Base-by-base conservation (phyloP, 2,888 invertebrate species). In the Synergus umbraculus region DNA sequence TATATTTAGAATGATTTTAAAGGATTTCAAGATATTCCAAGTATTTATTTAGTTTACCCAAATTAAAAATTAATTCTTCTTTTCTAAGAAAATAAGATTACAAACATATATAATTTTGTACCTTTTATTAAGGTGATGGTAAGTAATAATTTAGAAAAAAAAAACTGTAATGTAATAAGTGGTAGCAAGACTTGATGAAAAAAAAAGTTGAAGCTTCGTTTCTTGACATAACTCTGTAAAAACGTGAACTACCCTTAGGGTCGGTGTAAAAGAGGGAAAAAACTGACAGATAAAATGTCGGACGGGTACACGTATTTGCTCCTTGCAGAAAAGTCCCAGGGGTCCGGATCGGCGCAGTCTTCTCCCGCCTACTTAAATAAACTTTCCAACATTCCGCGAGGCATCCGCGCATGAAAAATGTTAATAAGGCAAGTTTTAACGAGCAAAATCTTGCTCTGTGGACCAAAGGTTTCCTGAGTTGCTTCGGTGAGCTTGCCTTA, bases 351-450 rank as follows among this genome's bases (percentile, higher is more conserved):
- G 66, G 81, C 82, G 83, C 80, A 84, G 84, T 82, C 83, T 81
- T 58, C 78, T 79, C 78, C 81, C 82, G 85, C 83, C 85, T 88
- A 87, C 87, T 89, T 86, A 82, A 86, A 87, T 85, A 86, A 89
- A 89, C 88, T 90, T 90, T 83, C 80, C 85, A 85, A 86, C 87
- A 87, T 88, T 90, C 85, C 85, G 84, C 85, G 85, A 90, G 88
- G 89, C 89, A 90, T 89, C 85, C 86, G 88, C 79, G 88, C 88
- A 89, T 89, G 89, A 90, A 90, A 90, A 90, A 90, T 90, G 88
- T 91, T 90, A 90, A 91, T 90, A 90, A 90, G 89, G 87, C 88
- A 91, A 90, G 90, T 91, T 91, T 91, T 91, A 91, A 91, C 89
- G 90, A 90, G 89, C 83, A 86, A 84, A 84, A 85, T 84, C 69